Base-by-base conservation (phyloP, 1,140 invertebrate genomes). In the Zophobas morio region DNA sequence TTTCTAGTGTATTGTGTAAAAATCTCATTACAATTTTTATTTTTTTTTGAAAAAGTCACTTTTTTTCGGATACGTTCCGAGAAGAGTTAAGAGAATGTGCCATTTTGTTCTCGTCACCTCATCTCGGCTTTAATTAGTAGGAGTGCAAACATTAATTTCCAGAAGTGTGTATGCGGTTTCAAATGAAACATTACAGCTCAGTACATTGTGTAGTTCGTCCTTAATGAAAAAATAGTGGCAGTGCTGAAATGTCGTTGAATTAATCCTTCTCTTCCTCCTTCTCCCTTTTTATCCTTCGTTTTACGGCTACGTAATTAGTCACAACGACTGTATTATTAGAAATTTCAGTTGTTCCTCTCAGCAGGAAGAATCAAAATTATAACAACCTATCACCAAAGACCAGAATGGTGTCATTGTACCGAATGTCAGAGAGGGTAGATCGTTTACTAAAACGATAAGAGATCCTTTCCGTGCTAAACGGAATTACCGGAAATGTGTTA, bases 401-500 rank as follows among this genome's bases (percentile, higher is more conserved):
- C n/a, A 2, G 2, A 66, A 66, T 42, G 39, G 60, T 66, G 60
- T 66, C 60, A 32, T 66, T 66, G 60, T 66, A 66, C 8, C 39
- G 6, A 66, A 66, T 66, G 60, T 66, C 60, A 66, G 60, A 42
- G 60, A 66, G 60, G 60, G 70, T 49, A 72, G 51, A 72, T 42
- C 70, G 46, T 56, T 56, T 56, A 51, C 47, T 51, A 39, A 53
- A 56, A 72, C 70, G 47, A 72, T 72, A 72, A 72, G 70, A 51
- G 70, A 56, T 72, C 70, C 46, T 74, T 78, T 78, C 75, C 75
- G 76, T 78, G 76, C 76, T 63, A 76, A 72, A 51, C 72, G 75
- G 70, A 78, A 79, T 79, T 79, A 78, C 75, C 56, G 78, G 78
- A 79, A 79, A 77, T 79, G 76, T 66, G 76, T 78, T 79, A 79